Percentiles rank a stretch among this genome's conserved stretches.
Evolutionary conservation across 2,888 invertebrate species (phyloP).

Genomic region (Zootermopsis nevadensis): DNA sequence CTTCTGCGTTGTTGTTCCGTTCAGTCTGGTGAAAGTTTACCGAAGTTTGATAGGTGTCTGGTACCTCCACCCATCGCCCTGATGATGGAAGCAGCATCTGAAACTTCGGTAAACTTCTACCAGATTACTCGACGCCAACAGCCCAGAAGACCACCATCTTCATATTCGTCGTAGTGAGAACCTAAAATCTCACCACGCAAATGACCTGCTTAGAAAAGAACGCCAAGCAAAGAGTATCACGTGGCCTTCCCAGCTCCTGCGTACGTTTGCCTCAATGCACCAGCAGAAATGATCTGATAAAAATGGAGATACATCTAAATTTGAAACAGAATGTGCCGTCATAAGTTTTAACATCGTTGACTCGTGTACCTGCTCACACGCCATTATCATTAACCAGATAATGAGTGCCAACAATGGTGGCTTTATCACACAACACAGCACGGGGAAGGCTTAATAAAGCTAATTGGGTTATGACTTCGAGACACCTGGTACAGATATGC

Average conservation of each 20-base stretch:
- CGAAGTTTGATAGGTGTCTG: too few species aligned
- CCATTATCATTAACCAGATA: conserved; percentile 19
- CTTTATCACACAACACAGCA: conserved; percentile 11
- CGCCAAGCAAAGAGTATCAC: too few species aligned
- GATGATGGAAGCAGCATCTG: too few species aligned
- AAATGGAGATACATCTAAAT: not conserved
- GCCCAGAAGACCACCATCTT: too few species aligned
- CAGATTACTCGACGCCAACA: too few species aligned
- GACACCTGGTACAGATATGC: conserved; percentile 43
- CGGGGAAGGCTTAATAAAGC: conserved; percentile 39
- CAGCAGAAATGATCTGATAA: not conserved
- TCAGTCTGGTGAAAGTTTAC: too few species aligned
- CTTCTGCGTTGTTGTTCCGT: too few species aligned
- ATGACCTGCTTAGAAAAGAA: too few species aligned
- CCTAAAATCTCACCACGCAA: too few species aligned
- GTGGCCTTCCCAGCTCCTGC: not conserved
- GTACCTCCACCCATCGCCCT: too few species aligned
- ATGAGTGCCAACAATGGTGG: not conserved
- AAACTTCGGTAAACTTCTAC: too few species aligned
- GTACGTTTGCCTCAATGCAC: not conserved
- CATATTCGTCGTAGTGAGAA: too few species aligned
- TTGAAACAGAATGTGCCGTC: not conserved
- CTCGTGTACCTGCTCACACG: not conserved
- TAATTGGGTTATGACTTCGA: conserved; percentile 42
- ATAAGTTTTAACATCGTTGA: not conserved